Evolutionary conservation across 2,888 invertebrate species (phyloP), one percentile per base, ranked within the genome.

Genomic region (Cyaniris semiargus): DNA sequence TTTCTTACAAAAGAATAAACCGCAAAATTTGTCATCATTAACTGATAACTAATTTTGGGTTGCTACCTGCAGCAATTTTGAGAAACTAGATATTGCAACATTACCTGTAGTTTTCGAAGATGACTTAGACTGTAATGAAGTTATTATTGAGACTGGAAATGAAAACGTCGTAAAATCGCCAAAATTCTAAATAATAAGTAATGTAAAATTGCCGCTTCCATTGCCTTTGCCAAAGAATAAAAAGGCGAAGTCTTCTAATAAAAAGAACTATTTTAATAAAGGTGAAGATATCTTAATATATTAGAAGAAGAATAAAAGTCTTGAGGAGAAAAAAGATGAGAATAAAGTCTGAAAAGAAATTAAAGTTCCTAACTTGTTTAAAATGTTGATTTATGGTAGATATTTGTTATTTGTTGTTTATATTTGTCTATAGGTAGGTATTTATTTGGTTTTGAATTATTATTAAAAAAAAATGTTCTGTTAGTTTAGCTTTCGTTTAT

Each of bases 51-150:
- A 56, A 56, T 56, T 53, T 53, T 15, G n/a, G n/a, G 53, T 56
- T 56, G 53, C 53, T 56, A 53, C 53, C 53, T 53, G 53, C 53
- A 53, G 53, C 53, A 53, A 53, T 53, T 53, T 53, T 53, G 53
- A 53, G 53, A 15, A 18, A 15, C 3, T 53, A 53, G 53, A 53
- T 53, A 44, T 44, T 44, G 44, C 44, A 44, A 44, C 44, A 44
- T 44, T 44, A 31, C 31, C 31, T 31, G 31, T 31, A 31, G 31
- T 31, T 31, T 31, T 31, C 31, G 31, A 31, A 31, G 31, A 31
- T 31, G 31, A 31, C 31, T 31, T 31, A 31, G 3, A 31, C 31
- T 31, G 31, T 4, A 31, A 31, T 31, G 31, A 31, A 31, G 31
- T 31, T 31, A 31, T 31, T 31, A 31, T 31, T 31, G 31, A 2